Conservation (phyloP, 2,797 vertebrate species). For the Coendou prehensilis region DNA sequence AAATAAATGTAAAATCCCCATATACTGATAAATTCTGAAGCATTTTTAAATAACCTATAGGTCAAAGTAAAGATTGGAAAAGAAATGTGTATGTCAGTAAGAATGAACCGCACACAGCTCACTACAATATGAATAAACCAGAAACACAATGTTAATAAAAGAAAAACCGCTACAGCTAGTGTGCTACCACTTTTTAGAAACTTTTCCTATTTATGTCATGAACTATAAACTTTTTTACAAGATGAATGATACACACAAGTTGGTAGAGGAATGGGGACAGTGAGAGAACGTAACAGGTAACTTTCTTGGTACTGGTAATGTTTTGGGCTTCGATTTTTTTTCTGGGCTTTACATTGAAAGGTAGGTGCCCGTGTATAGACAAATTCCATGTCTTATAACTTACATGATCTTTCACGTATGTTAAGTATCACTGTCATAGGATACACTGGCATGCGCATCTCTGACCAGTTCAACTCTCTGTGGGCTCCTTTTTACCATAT, state of each 20-base stretch:
- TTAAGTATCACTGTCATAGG: background rate
- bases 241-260: background rate
- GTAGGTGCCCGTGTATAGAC: background rate
- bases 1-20: background rate
- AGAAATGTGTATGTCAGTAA: background rate
- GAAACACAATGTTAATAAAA: background rate
- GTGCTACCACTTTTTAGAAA: background rate
- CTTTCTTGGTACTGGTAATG: background rate
- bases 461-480: background rate
- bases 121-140: background rate
- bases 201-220: background rate
- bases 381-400: background rate
- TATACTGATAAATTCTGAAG: background rate
- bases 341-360: background rate
- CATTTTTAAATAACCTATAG: background rate
- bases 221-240: conserved; percentile 5
- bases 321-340: background rate
- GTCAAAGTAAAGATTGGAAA: conserved; percentile 27
- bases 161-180: background rate
- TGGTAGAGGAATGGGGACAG: background rate
- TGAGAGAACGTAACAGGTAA: background rate
- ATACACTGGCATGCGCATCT: background rate
- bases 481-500: background rate
- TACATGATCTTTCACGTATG: too few species aligned
- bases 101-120: background rate